These are phyloP conservation scores for Callyntrura guangdongensis DNA, from an alignment of 2,888 invertebrate genomes.

Conservation along the genomic window DNA sequence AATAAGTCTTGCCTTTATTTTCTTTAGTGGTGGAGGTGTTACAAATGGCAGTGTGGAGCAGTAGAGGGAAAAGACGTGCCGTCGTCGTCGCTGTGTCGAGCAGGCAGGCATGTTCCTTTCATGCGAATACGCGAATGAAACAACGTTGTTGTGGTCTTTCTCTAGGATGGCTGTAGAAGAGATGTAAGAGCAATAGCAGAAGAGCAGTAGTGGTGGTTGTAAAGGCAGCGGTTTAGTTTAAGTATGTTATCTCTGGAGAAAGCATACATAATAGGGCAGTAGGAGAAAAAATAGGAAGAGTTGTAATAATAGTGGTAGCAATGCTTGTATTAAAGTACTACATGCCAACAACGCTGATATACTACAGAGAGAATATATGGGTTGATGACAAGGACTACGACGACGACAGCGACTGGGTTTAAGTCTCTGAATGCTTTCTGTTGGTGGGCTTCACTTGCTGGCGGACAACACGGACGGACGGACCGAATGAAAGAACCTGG, in stretches of 20 bases:
- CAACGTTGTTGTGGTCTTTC: no score
- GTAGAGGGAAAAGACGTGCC: neutral
- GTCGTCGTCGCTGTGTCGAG: no score
- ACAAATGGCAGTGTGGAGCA: neutral
- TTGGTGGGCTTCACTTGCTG: neutral
- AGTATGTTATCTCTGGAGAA: no score
- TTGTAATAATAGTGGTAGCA: no score
- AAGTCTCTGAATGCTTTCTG: slow-evolving; percentile 14
- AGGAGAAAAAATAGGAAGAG: neutral
- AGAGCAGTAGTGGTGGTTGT: neutral
- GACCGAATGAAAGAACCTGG: neutral
- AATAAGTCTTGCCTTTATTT: slow-evolving; percentile 33
- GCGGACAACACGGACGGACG: neutral
- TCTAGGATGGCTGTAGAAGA: neutral
- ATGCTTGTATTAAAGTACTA: no score
- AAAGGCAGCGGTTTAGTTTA: neutral
- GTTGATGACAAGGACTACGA: neutral
- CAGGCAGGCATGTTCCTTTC: no score
- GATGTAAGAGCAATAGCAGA: neutral
- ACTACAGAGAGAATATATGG: no score
- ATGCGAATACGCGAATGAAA: no score
- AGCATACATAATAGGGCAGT: neutral
- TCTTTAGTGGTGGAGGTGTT: slow-evolving; percentile 18
- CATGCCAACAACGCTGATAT: no score
- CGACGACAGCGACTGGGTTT: neutral